Base-by-base conservation (phyloP, 2,797 vertebrate species). In the Rhinella marina region DNA sequence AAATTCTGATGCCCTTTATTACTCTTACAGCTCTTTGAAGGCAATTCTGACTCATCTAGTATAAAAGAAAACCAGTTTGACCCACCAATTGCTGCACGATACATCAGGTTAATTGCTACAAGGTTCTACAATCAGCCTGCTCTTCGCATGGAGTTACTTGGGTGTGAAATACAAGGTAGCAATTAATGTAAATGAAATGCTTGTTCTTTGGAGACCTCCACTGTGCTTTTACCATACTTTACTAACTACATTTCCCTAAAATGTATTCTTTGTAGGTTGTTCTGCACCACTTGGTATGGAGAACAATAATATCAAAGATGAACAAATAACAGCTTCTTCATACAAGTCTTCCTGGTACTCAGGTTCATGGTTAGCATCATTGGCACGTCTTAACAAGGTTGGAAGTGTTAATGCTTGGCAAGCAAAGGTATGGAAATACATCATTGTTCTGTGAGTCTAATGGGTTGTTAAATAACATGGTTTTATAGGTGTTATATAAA, bases 261-360 rank as follows among this genome's bases (percentile, higher is more conserved):
- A 11, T 59, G 2, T 57, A 6, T 81, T 90, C 21, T 90, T 90
- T 84, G 88, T 90, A 99, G 98, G 97, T 32, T 99, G 98, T 86
- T 99, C 97, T 11, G 94, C 96, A 78, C 97, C 98, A 1, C 92
- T 99, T 90, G 98, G 98, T 90, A 96, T 99, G 94, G 96, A 98
- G 93, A 96, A 56, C 16, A 88, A 93, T 57, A 82, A 88, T 83
- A 98, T 99, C 84, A 85, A 91, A 87, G 94, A 97, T 88, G 52
- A 64, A 9, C 95, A 90, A 87, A 97, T 99, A 91, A 96, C 94
- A 32, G 97, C 97, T 82, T 99, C 98, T 9, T 98, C 98, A 7
- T 83, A 86, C 61, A 96, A 94, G 85, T 88, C 90, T 86, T 95
- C 92, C 89, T 99, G 97, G 97, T 96, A 93, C 90, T 90, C 81